phyloP scores from a whole-genome alignment of 2,888 invertebrate genomes.

The Apamea sordens region DNA sequence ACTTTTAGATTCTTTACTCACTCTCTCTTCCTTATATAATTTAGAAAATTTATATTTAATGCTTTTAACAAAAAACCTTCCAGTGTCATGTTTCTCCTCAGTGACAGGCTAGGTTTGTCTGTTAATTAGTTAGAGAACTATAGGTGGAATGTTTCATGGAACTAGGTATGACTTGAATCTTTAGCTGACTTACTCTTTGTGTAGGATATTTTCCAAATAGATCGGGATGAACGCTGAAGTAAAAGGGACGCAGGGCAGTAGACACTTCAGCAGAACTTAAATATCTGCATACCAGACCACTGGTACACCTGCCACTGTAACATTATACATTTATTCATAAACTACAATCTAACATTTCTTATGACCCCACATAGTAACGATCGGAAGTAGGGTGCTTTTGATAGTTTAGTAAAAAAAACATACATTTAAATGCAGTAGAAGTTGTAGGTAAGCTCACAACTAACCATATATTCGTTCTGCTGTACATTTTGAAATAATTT shows the following conservation, averaged over 20 bases:
- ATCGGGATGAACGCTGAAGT: slow-evolving; percentile 98
- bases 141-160: neutral
- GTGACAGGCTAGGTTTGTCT: neutral
- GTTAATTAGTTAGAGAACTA: neutral
- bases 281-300: slow-evolving; percentile 79
- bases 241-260: slow-evolving; percentile 97
- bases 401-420: slow-evolving; percentile 5
- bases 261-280: slow-evolving; percentile 96
- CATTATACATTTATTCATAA: slow-evolving; percentile 9
- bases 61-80: neutral
- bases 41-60: neutral
- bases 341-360: neutral
- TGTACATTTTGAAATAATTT: slow-evolving; percentile 80
- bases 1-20: neutral
- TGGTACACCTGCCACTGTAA: slow-evolving; percentile 73
- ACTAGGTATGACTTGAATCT: neutral
- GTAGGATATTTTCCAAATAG: slow-evolving; percentile 97
- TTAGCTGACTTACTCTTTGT: slow-evolving; percentile 92
- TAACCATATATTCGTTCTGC: slow-evolving; percentile 84
- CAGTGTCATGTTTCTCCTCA: neutral
- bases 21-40: neutral
- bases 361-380: no score
- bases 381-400: neutral
- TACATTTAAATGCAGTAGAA: neutral
- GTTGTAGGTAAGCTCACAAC: slow-evolving; percentile 22